Percentiles rank a stretch among this genome's conserved stretches.
phyloP scores from a whole-genome alignment of 1,140 invertebrate species.

The Drosophila obscura region DNA sequence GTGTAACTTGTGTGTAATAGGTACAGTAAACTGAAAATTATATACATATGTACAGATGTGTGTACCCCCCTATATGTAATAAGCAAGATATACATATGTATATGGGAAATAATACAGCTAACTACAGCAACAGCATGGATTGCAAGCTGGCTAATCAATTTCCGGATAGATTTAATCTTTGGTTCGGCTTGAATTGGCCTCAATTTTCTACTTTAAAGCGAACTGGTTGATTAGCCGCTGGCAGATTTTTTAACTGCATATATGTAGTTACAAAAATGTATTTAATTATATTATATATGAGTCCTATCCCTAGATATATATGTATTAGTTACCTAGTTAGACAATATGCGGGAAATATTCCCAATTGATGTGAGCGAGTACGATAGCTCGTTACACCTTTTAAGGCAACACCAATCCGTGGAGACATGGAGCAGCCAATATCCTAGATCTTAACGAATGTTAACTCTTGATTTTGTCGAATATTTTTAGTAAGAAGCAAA shows the following conservation, averaged over 20 bases:
- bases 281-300: slow-evolving; percentile 33
- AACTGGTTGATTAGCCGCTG: slow-evolving; percentile 47
- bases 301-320: slow-evolving; percentile 43
- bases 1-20: slow-evolving; percentile 47
- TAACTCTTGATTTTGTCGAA: slow-evolving; percentile 12
- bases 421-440: slow-evolving; percentile 12
- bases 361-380: slow-evolving; percentile 49
- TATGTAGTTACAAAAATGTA: slow-evolving; percentile 16
- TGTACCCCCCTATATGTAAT: slow-evolving; percentile 19
- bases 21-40: slow-evolving; percentile 30
- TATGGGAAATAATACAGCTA: slow-evolving; percentile 32
- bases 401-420: slow-evolving; percentile 59
- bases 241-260: background rate
- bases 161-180: slow-evolving; percentile 1
- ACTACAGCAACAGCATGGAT: slow-evolving; percentile 31
- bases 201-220: slow-evolving; percentile 15
- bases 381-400: slow-evolving; percentile 56
- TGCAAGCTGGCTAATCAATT: slow-evolving; percentile 16
- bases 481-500: slow-evolving; percentile 26
- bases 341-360: slow-evolving; percentile 81
- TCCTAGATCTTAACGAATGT: slow-evolving; percentile 41
- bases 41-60: slow-evolving; percentile 14
- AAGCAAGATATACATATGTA: slow-evolving; percentile 29
- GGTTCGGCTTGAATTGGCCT: slow-evolving; percentile 21
- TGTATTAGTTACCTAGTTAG: slow-evolving; percentile 73